Base-by-base conservation (phyloP, 2,113 vertebrate species). In the Psittacula cyanocephala region DNA sequence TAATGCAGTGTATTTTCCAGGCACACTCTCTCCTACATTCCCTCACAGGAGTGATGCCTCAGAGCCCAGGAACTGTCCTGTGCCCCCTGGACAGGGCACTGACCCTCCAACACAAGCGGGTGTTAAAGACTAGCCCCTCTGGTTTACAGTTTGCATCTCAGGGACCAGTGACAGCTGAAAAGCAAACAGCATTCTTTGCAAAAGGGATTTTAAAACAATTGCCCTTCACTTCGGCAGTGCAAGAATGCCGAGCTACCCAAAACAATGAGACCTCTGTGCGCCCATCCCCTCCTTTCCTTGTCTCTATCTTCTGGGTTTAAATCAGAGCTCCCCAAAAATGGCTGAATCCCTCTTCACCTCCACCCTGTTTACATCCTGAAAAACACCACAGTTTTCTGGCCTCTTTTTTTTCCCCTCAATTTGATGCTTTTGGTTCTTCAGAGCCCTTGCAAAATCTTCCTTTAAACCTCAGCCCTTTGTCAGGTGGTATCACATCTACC, bases 241-340 rank as follows among this genome's bases (percentile, higher is more conserved):
- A 84, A 96, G 94, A 97, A 97, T 79, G 86, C 88, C 28, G 72
- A 84, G 77, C 63, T 72, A 64, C 37, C 74, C 81, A 82, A 94
- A 95, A 96, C 96, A 97, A 96, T 89, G 87, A 96, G 89, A 94
- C 96, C 96, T 97, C 95, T 97, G 96, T 95, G 96, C 68, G 41
- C 79, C 81, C 78, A 53, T 89, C 78, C 80, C 80, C 89, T 95
- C 83, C 76, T 94, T 89, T 90, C 70, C 92, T 91, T 91, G 86
- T 81, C 67, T 76, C 71, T 72, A 9, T 57, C 31, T 84, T 88
- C 78, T 31, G 67, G 43, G 75, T 53, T 96, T 96, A 95, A 88
- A 93, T 88, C 78, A 91, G 91, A 93, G 84, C 67, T 93, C 94
- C 91, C 79, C 93, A 89, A 95, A 91, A 96, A 94, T 31, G 62